These are phyloP conservation scores for Xenopus borealis DNA, from an alignment of 2,113 vertebrate genomes.

Conservation along the genomic window DNA sequence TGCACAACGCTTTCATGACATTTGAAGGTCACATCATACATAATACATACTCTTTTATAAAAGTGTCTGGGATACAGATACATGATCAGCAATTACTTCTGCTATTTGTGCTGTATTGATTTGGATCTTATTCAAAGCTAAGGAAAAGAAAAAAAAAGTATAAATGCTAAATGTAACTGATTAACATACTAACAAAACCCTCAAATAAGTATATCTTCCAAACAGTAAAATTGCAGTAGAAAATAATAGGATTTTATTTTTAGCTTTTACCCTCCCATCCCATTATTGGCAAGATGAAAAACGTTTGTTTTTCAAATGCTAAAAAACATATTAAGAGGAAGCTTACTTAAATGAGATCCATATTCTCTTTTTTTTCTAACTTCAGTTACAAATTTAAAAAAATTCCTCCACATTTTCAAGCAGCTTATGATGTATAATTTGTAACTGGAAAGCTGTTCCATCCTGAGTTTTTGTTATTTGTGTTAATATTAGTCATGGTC, in stretches of 20 bases:
- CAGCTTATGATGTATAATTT: too few relatives aligned
- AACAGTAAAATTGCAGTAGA: too few relatives aligned
- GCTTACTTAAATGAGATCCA: too few relatives aligned
- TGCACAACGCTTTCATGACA: constrained; percentile 99
- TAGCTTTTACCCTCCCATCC: neutral
- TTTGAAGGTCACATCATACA: constrained; percentile 99
- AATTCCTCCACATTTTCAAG: too few relatives aligned
- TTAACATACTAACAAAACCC: constrained; percentile 53
- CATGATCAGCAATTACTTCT: constrained; percentile 87
- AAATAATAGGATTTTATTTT: neutral
- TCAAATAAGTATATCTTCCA: neutral
- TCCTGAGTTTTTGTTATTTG: too few relatives aligned
- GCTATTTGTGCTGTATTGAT: constrained; percentile 72
- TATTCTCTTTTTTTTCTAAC: too few relatives aligned
- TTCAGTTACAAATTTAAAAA: too few relatives aligned
- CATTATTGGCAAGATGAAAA: too few relatives aligned
- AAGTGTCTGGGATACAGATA: constrained; percentile 85
- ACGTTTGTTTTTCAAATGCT: too few relatives aligned
- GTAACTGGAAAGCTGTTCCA: too few relatives aligned
- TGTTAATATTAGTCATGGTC: too few relatives aligned
- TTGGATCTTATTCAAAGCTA: constrained; percentile 61
- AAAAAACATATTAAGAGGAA: too few relatives aligned
- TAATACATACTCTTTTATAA: constrained; percentile 93
- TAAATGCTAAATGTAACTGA: constrained; percentile 67
- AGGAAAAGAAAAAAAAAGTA: constrained; percentile 55